These are phyloP conservation scores for Pteronotus mesoamericanus DNA, from an alignment of 2,797 vertebrate genomes.

Conservation along the genomic window DNA sequence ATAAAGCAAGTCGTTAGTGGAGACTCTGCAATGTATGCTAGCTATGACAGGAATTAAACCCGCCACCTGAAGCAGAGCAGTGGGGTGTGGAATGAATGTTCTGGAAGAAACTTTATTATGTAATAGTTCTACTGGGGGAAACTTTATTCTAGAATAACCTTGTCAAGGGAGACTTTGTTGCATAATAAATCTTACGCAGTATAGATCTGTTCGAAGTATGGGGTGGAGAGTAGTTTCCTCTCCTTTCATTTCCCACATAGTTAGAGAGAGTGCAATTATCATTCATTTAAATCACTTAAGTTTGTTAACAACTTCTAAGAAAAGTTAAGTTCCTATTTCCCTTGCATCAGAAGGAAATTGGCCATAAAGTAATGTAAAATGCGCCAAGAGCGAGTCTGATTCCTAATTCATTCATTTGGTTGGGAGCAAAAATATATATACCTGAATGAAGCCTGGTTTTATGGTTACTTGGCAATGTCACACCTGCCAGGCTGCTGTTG, in stretches of 20 bases:
- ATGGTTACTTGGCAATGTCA: neutral
- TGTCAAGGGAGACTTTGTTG: slow-evolving; percentile 33
- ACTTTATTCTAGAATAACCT: slow-evolving; percentile 71
- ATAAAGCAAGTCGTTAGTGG: neutral
- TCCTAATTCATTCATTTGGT: slow-evolving; percentile 37
- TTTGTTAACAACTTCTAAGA: slow-evolving; percentile 50
- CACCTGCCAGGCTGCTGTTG: neutral
- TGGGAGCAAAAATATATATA: neutral
- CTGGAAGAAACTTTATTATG: slow-evolving; percentile 60
- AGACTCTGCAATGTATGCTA: neutral
- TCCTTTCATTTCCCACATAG: slow-evolving; percentile 13
- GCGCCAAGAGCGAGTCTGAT: slow-evolving; percentile 7
- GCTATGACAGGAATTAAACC: slow-evolving; percentile 26
- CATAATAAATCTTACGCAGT: neutral
- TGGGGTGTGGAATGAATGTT: slow-evolving; percentile 10
- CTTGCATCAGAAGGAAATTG: slow-evolving; percentile 45
- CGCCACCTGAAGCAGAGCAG: neutral
- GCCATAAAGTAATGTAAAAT: slow-evolving; percentile 32
- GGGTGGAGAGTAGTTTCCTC: neutral
- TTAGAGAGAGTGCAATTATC: slow-evolving; percentile 31
- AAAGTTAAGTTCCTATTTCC: slow-evolving; percentile 30
- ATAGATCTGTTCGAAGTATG: neutral
- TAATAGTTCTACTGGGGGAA: slow-evolving; percentile 64
- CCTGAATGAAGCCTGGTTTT: slow-evolving; percentile 38
- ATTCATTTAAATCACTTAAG: slow-evolving; percentile 17